phyloP scores from a whole-genome alignment of 1,140 invertebrate species.

The Dryas iulia region DNA sequence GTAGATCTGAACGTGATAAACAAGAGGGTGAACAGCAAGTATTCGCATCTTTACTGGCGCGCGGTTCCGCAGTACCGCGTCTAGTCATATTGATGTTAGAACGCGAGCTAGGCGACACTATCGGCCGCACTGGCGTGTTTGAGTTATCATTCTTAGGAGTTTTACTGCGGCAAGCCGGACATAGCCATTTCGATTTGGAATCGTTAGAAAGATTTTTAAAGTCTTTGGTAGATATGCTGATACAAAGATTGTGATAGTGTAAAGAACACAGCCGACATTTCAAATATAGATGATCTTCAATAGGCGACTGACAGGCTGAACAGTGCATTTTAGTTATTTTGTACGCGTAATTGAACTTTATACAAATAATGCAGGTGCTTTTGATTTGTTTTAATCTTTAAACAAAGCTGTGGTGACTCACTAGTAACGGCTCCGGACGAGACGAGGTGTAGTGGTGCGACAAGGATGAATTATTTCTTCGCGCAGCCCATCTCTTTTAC shows the following conservation, averaged over 20 bases:
- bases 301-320: background rate
- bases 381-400: background rate
- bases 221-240: background rate
- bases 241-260: background rate
- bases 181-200: background rate
- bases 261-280: background rate
- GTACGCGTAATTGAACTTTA: background rate
- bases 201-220: background rate
- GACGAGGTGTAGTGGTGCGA: background rate
- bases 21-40: background rate
- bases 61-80: background rate
- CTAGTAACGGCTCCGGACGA: background rate
- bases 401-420: background rate
- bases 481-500: background rate
- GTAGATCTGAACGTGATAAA: background rate
- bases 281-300: background rate
- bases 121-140: background rate
- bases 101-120: background rate
- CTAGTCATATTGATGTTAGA: background rate
- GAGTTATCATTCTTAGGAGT: background rate
- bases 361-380: background rate
- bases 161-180: background rate
- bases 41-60: background rate
- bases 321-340: background rate
- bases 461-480: constrained; percentile 1